A percentile compares a stretch with the other conserved stretches of the same genome.
Conservation (phyloP, 2,888 invertebrate genomes). For the Yponomeuta cagnagella region DNA sequence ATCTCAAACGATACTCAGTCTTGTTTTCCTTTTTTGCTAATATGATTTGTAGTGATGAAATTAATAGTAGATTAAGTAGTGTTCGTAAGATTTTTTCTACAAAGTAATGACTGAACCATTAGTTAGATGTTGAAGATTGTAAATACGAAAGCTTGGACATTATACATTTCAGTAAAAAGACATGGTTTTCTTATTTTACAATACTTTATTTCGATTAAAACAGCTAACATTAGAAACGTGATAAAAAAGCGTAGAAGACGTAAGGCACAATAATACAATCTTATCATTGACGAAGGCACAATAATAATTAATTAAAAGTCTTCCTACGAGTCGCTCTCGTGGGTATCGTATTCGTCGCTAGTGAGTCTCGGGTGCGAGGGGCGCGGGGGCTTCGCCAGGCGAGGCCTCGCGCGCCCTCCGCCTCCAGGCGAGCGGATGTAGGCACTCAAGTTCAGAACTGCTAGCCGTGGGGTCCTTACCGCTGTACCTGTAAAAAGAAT, state of each 20-base stretch:
- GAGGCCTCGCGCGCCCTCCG: slow-evolving; percentile 22
- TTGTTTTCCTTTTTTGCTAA: slow-evolving; percentile 62
- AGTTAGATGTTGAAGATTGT: slow-evolving; percentile 68
- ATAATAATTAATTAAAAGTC: neutral
- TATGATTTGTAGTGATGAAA: slow-evolving; percentile 61
- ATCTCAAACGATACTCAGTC: slow-evolving; percentile 69
- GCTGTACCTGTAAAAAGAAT: slow-evolving; percentile 44
- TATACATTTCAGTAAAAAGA: slow-evolving; percentile 50
- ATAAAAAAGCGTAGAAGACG: slow-evolving; percentile 18
- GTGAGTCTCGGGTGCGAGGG: slow-evolving; percentile 40
- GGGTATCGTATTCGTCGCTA: slow-evolving; percentile 67
- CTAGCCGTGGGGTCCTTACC: slow-evolving; percentile 55
- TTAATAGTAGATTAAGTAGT: slow-evolving; percentile 41
- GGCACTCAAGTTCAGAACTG: slow-evolving; percentile 60
- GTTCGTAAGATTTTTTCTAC: slow-evolving; percentile 66
- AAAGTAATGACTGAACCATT: slow-evolving; percentile 71
- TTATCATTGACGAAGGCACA: neutral
- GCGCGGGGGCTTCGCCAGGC: slow-evolving; percentile 36
- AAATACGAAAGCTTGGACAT: slow-evolving; percentile 72
- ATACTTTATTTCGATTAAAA: slow-evolving; percentile 10
- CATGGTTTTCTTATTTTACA: slow-evolving; percentile 6
- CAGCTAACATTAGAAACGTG: slow-evolving; percentile 17
- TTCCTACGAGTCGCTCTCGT: slow-evolving; percentile 49
- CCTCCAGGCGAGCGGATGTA: slow-evolving; percentile 46
- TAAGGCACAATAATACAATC: slow-evolving; percentile 2